Percentiles rank a stretch among this genome's conserved stretches.
These are phyloP conservation scores for Phaenicophaeus curvirostris DNA, from an alignment of 2,797 vertebrate species.

Conservation along the genomic window DNA sequence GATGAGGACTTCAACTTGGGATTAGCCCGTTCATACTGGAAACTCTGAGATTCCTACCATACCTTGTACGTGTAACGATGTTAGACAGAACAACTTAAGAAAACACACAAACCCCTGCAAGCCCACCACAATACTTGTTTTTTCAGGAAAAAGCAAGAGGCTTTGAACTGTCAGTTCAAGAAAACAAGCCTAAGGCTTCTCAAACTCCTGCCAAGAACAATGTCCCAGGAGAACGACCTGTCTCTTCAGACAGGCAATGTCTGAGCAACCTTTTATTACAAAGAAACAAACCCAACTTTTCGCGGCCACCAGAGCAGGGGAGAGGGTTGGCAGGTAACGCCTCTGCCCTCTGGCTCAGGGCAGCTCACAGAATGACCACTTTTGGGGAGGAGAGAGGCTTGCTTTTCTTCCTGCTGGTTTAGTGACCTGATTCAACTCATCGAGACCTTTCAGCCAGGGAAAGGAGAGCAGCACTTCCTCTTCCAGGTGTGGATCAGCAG, in stretches of 20 bases:
- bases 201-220: not conserved
- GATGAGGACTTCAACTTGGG: not conserved
- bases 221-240: not conserved
- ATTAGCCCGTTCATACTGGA: not conserved
- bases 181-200: not conserved
- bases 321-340: not conserved
- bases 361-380: not conserved
- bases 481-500: not conserved
- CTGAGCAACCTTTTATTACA: not conserved
- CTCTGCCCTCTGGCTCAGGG: not conserved
- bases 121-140: not conserved
- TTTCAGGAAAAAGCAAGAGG: not conserved
- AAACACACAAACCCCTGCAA: not conserved
- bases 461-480: not conserved
- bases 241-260: not conserved
- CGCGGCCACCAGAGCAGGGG: rapidly evolving
- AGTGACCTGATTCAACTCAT: not conserved
- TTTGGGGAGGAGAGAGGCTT: not conserved
- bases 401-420: not conserved
- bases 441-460: not conserved
- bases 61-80: not conserved
- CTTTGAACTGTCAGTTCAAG: not conserved
- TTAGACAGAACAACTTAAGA: not conserved
- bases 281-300: not conserved
- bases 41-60: not conserved